Base-by-base conservation (phyloP, 2,888 invertebrate species). In the Hyppa rectilinea region DNA sequence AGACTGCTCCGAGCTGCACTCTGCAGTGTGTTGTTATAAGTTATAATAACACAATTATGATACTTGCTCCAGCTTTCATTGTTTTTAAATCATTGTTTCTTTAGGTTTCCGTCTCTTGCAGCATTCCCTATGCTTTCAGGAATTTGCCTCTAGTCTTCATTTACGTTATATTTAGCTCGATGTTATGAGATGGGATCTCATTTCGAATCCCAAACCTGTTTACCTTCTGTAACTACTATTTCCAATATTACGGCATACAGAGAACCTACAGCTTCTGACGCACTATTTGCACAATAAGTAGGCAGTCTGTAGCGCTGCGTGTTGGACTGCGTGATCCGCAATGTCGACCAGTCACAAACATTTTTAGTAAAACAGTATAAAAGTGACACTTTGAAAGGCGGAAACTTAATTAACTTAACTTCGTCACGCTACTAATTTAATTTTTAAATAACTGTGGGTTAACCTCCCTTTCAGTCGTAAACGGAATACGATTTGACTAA, bases 351-450 rank as follows among this genome's bases (percentile, higher is more conserved):
- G 47, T 62, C 53, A 63, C 47, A 56, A 64, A 12, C 4, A 29
- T 50, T 53, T 60, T 26, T 6, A 53, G 12, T 50, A 52, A 64
- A 79, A 43, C 34, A 29, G 31, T 40, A 43, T 50, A 55, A 55
- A 58, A 60, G 7, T 29, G 47, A 26, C 49, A 12, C 17, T 67
- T 70, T 69, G 76, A 80, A 82, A 81, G 72, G 83, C 83, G 80
- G 80, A 82, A 80, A 64, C 58, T 53, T 56, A 43, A 65, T 68
- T 71, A 71, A 68, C 52, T 69, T 38, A 23, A 49, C 47, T 34
- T 56, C n/a, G 72, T 61, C 71, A 81, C 68, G 81, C 67, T 62
- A 65, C 68, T 74, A 66, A 72, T 71, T 62, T 61, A 47, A 55
- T 50, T 75, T 80, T 66, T 36, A 40, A 74, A 60, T 26, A 75